phyloP scores from a whole-genome alignment of 2,888 invertebrate genomes.

The Drosophila fungiperda region DNA sequence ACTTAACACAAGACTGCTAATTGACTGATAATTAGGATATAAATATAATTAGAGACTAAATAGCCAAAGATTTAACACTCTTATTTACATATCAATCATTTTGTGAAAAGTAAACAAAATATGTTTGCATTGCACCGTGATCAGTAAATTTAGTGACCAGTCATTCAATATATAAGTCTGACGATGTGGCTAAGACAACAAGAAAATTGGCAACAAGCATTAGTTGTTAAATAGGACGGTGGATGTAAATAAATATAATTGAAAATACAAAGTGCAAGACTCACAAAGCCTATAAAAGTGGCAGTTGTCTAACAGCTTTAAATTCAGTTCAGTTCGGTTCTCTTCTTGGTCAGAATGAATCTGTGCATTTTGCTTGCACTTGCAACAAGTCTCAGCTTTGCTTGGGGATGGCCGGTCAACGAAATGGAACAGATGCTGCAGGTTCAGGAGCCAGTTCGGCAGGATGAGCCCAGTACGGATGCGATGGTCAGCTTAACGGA shows the following conservation, averaged over 20 bases:
- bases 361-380: constrained; percentile 34
- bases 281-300: constrained; percentile 51
- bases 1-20: neutral
- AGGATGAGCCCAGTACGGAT: neutral
- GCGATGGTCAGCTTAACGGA: constrained; percentile 39
- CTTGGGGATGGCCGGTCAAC: constrained; percentile 27
- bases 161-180: constrained; percentile 1
- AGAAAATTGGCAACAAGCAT: neutral
- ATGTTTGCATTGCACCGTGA: constrained; percentile 26
- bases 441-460: neutral
- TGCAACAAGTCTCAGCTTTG: constrained; percentile 2
- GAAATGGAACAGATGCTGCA: constrained; percentile 10
- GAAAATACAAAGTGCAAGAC: constrained; percentile 28
- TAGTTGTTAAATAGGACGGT: constrained; percentile 15
- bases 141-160: neutral
- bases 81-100: neutral
- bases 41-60: neutral
- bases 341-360: constrained; percentile 33
- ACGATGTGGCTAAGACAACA: neutral
- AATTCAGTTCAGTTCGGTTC: constrained; percentile 26
- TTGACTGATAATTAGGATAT: constrained; percentile 1
- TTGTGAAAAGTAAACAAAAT: neutral
- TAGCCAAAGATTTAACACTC: neutral
- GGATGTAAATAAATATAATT: constrained; percentile 47
- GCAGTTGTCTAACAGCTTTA: neutral